Percentiles rank a stretch among this genome's conserved stretches.
phyloP scores from a whole-genome alignment of 2,797 vertebrate genomes.

The Coracias cyanogaster region DNA sequence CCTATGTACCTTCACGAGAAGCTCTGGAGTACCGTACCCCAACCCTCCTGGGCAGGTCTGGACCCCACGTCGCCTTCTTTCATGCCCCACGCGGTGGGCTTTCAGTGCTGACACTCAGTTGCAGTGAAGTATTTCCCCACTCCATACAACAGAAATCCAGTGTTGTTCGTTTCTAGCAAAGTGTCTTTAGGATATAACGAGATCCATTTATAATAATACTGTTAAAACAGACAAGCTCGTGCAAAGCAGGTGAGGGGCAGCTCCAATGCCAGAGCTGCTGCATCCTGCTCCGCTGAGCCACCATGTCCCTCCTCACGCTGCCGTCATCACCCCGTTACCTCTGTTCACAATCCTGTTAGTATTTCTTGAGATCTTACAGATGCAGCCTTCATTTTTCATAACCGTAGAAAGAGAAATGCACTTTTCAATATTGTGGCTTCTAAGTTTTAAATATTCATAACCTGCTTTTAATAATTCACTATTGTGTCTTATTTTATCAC shows the following conservation, averaged over 20 bases:
- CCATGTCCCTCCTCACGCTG: neutral
- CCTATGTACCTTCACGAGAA: rapidly evolving
- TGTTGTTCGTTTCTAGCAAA: neutral
- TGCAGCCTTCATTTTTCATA: neutral
- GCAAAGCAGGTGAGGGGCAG: neutral
- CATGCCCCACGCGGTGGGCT: neutral
- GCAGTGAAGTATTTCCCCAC: neutral
- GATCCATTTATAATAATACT: neutral
- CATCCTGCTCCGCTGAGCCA: neutral
- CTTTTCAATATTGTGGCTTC: conserved; percentile 5
- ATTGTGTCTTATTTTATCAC: conserved; percentile 33
- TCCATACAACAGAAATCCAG: neutral
- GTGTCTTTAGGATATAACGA: neutral
- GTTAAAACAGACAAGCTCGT: neutral
- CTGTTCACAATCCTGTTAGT: neutral
- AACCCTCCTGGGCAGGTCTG: rapidly evolving
- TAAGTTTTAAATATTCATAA: conserved; percentile 55
- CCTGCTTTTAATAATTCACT: conserved; percentile 61
- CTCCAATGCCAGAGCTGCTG: neutral
- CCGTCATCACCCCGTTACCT: neutral
- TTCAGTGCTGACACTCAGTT: neutral
- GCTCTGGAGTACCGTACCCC: neutral
- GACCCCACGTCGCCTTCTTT: neutral
- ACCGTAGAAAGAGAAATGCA: neutral
- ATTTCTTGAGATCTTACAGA: neutral